Conservation (phyloP, 1,140 invertebrate genomes). For the Diabrotica virgifera region DNA sequence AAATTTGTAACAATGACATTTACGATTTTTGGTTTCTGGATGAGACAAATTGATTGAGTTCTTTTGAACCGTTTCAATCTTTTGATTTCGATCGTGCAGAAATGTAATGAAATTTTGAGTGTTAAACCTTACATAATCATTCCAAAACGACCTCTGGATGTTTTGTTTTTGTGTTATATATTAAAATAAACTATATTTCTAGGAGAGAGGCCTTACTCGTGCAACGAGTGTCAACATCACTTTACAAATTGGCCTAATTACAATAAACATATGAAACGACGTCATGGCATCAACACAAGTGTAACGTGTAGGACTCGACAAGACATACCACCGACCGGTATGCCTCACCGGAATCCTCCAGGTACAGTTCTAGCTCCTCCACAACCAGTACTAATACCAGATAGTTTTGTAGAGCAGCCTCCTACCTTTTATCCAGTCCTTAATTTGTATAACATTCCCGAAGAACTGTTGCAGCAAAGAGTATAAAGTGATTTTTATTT, state of each 20-base stretch:
- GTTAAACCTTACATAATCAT: neutral
- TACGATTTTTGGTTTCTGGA: no score
- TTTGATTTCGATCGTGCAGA: no score
- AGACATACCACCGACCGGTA: conserved; percentile 46
- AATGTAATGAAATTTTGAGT: no score
- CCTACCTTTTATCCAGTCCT: conserved; percentile 42
- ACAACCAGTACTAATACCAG: conserved; percentile 26
- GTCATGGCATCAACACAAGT: conserved; percentile 60
- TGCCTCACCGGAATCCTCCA: conserved; percentile 47
- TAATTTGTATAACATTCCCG: conserved; percentile 42
- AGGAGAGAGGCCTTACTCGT: conserved; percentile 58
- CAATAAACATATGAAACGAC: conserved; percentile 72
- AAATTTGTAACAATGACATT: no score
- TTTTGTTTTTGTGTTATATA: neutral
- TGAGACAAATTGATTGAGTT: no score
- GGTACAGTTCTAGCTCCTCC: conserved; percentile 44
- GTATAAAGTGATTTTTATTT: conserved; percentile 8
- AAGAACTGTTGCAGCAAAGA: conserved; percentile 38
- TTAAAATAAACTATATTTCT: neutral
- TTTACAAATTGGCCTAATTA: conserved; percentile 77
- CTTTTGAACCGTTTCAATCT: no score
- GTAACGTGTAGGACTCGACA: conserved; percentile 45
- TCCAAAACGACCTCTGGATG: neutral
- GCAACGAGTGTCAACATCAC: conserved; percentile 61
- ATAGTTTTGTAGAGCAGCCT: conserved; percentile 26